Base-by-base conservation (phyloP, 2,113 vertebrate genomes). In the Picathartes gymnocephalus region DNA sequence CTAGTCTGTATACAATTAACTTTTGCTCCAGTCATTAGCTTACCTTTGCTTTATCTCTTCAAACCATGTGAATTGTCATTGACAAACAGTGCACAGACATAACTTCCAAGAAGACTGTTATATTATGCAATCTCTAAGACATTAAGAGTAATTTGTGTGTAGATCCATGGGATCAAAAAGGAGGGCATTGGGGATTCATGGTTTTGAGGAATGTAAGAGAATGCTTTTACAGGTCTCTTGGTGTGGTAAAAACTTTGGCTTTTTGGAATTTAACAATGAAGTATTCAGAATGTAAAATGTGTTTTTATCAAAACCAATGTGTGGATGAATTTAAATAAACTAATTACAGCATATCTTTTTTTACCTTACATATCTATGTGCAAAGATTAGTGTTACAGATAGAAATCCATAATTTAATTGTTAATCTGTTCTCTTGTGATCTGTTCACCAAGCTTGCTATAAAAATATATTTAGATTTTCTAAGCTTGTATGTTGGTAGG, bases 311-410 rank as follows among this genome's bases (percentile, higher is more conserved):
- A 95, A 96, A 92, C 51, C 42, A 64, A 30, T 91, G 83, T 91
- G 74, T 94, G 87, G 66, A 73, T 95, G 81, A 95, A 95, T 97
- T 96, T 92, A 96, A 96, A 94, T 91, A 84, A 97, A 95, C 70
- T 95, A 91, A 95, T 96, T 96, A 88, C n/a, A 47, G 24, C 31
- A 2, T 79, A 35, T 92, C 45, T 91, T 68, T 93, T 93, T 94
- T 86, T 88, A 74, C 57, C 61, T 86, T 88, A 37, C 17, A 1
- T 93, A 57, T 28, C 65, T 95, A 28, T 92, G 72, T 84, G 54
- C 64, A 77, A 68, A 92, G 93, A 93, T 96, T 91, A 96, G 62
- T 7, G 4, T 84, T 96, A 81, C 86, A 94, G 92, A 95, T 94
- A 93, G 65, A 97, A 96, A 95, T 93, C 89, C 92, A 15, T 95